Evolutionary conservation across 1,140 invertebrate species (phyloP), one percentile per base, ranked within the genome.

Genomic region (Lamellibrachia luymesi): DNA sequence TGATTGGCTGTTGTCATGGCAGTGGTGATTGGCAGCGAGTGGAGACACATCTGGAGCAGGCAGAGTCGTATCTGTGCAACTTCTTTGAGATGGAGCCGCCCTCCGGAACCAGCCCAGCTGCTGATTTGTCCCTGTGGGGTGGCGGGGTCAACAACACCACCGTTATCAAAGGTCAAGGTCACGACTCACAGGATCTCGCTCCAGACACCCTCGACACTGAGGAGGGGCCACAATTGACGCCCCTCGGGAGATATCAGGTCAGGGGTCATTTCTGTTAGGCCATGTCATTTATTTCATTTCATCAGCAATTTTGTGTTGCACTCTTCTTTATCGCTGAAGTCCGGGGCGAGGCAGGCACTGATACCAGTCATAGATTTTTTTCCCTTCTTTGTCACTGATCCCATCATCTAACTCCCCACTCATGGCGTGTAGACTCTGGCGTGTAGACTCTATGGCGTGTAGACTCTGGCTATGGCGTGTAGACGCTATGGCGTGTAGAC

Each of bases 211-310:
- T 51, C 25, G 50, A 52, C 8, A 92, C 92, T 7, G 92, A 92
- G 27, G 51, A 51, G 5, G 92, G 92, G 27, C 52, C 92, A 51
- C 50, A 52, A 51, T 38, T 92, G 27, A 38, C 50, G 25, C 50
- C 92, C 27, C 92, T 92, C 13, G 92, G 50, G 13, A 51, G 92
- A 51, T 92, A 92, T 56, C 92, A 92, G 91, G 91, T 91, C 49
- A 27, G 51, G 49, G 91, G 51, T 50, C 51, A 91, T 22, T 90
- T 22, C 27, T 90, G 17, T 27, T 90, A 22, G 89, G 27, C 27
- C 38, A 38, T 38, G 38, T 38, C 38, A 38, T 80, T 80, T 80
- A 80, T 80, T 80, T 80, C 25, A 56, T 6, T 80, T 80, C 0
- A 56, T 13, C 6, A 13, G 52, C 6, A 13, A 80, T 80, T 80